Evolutionary conservation across 2,113 vertebrate genomes (phyloP), one percentile per base, ranked within the genome.

Genomic region (Chinchilla lanigera): DNA sequence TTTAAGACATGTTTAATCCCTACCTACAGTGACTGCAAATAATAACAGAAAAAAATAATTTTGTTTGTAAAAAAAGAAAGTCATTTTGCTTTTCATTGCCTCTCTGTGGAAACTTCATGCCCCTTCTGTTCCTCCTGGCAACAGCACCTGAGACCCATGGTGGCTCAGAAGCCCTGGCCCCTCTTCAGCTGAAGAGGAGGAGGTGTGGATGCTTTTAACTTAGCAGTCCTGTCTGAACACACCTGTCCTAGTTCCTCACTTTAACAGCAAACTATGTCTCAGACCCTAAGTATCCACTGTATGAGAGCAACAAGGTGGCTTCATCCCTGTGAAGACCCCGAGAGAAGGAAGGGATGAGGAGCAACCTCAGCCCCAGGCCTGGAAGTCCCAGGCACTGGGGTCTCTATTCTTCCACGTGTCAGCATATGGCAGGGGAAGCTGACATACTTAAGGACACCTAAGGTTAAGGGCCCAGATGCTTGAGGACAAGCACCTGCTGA

Each of bases 191-290:
- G 89, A 30, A 19, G 5, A 65, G 58, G 58, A 94, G 81, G 56
- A 44, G 63, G 52, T 83, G 90, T 44, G 60, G 60, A 54, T 41
- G 86, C 83, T 80, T 96, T 83, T 85, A 0, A 13, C 44, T 89
- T 52, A 83, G 28, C 35, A 24, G 58, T 92, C 50, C 54, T 5
- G 38, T 22, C n/a, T 54, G 14, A 58, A 86, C 47, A 86, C 50
- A 7, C 56, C 75, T 50, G 50, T 11, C 20, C 26, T 44, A 56
- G n/a, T 1, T 87, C 54, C 38, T 71, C 19, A 54, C 30, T 85
- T 30, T 44, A 82, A 81, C 20, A 90, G 82, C 35, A 95, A 78
- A 82, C 28, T 28, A 86, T 86, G 60, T 20, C 24, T 54, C 50
- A 16, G 41, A n/a, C 30, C 50, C 44, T 56, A 77, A 63, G n/a